A percentile compares a stretch with the other conserved stretches of the same genome.
These are phyloP conservation scores for Ditula angustiorana DNA, from an alignment of 2,888 invertebrate species.

Conservation along the genomic window DNA sequence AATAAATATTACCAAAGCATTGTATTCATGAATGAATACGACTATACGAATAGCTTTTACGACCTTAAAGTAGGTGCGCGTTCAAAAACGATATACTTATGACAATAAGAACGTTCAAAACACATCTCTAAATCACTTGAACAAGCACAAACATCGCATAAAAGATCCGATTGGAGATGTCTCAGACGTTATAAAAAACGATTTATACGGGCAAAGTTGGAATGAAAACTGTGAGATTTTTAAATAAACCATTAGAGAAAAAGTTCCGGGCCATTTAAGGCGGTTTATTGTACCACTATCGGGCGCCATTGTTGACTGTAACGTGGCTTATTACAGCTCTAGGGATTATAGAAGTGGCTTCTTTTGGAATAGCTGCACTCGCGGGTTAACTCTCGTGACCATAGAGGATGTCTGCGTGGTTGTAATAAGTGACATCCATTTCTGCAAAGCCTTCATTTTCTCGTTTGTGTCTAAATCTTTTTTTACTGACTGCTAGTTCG, in stretches of 20 bases:
- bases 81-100: slow-evolving; percentile 7
- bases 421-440: too few species aligned
- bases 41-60: neutral
- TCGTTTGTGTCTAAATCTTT: too few species aligned
- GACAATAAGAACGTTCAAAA: slow-evolving; percentile 57
- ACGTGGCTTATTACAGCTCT: slow-evolving; percentile 56
- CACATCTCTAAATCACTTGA: slow-evolving; percentile 75
- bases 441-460: too few species aligned
- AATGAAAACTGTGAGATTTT: slow-evolving; percentile 82
- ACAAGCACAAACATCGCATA: slow-evolving; percentile 81
- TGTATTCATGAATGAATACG: neutral
- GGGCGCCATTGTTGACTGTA: slow-evolving; percentile 75
- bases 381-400: too few species aligned
- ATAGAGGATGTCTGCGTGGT: too few species aligned
- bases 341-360: slow-evolving; percentile 29
- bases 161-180: slow-evolving; percentile 82
- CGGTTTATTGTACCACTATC: slow-evolving; percentile 80
- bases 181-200: slow-evolving; percentile 76
- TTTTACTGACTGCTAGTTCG: too few species aligned
- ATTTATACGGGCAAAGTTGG: slow-evolving; percentile 76
- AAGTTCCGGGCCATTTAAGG: slow-evolving; percentile 83
- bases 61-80: neutral
- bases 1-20: neutral
- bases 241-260: slow-evolving; percentile 84
- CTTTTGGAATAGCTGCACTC: neutral